These are phyloP conservation scores for Limenitis camilla DNA, from an alignment of 2,888 invertebrate species.

Conservation along the genomic window DNA sequence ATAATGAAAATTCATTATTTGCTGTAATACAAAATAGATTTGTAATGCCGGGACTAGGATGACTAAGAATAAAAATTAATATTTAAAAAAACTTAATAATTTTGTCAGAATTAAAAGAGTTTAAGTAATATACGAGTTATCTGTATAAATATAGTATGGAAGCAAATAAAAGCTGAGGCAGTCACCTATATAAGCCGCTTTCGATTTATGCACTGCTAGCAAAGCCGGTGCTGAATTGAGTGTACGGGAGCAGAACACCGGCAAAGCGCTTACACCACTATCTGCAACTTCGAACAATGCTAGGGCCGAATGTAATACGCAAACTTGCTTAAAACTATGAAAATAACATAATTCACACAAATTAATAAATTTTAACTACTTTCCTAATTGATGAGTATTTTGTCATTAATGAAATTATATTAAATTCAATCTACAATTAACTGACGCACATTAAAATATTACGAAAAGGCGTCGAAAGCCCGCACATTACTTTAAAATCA, in stretches of 20 bases:
- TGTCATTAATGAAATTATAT: too few species aligned
- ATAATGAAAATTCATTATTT: too few species aligned
- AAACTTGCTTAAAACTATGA: slow-evolving; percentile 9
- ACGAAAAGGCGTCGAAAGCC: too few species aligned
- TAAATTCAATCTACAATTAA: too few species aligned
- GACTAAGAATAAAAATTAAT: not conserved
- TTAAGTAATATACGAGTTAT: not conserved
- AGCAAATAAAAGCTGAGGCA: slow-evolving; percentile 43
- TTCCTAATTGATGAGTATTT: too few species aligned
- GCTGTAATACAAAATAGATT: too few species aligned
- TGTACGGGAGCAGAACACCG: slow-evolving; percentile 32
- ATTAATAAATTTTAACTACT: not conserved
- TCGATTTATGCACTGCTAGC: slow-evolving; percentile 43
- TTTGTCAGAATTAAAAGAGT: not conserved
- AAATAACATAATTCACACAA: not conserved
- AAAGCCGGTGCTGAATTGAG: slow-evolving; percentile 38
- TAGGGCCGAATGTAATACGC: slow-evolving; percentile 14
- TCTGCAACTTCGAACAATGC: slow-evolving; percentile 16
- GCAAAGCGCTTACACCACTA: slow-evolving; percentile 30
- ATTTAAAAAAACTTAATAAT: not conserved
- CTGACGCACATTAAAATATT: too few species aligned
- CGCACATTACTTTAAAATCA: too few species aligned
- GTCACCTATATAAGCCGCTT: slow-evolving; percentile 48
- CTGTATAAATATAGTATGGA: slow-evolving; percentile 12
- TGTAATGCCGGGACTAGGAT: not conserved